Conservation (phyloP, 2,113 vertebrate genomes). For the Peucedramus taeniatus region DNA sequence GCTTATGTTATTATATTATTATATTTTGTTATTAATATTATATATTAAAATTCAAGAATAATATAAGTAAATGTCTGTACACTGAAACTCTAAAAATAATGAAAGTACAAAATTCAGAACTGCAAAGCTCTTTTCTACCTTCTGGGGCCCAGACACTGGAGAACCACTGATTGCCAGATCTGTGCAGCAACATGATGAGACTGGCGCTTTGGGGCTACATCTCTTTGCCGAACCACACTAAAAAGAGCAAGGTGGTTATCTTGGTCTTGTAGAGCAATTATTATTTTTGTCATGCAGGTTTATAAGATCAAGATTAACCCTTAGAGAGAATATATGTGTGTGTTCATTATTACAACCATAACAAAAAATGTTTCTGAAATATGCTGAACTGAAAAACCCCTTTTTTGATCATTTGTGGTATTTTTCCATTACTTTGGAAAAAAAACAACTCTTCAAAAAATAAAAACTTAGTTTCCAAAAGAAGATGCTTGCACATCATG, state of each 20-base stretch:
- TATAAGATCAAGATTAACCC: background rate
- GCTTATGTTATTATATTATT: background rate
- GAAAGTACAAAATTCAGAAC: background rate
- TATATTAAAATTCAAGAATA: background rate
- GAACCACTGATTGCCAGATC: background rate
- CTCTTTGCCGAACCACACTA: background rate
- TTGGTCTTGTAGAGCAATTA: background rate
- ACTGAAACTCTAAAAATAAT: background rate
- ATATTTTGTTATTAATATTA: background rate
- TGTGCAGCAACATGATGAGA: background rate
- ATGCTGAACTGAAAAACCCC: background rate
- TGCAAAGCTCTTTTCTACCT: background rate
- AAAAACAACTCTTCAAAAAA: background rate
- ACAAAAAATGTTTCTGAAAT: background rate
- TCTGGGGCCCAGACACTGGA: background rate
- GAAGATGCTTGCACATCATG: background rate
- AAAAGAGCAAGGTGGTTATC: background rate
- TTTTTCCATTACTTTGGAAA: background rate
- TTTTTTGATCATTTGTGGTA: background rate
- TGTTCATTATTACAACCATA: background rate
- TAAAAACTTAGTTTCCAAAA: background rate
- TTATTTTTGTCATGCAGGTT: background rate
- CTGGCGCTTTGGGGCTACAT: background rate
- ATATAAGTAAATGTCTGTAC: background rate
- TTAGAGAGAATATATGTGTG: background rate